Evolutionary conservation across 2,888 invertebrate species (phyloP).

Genomic region (Mesodorylaimus sp.): DNA sequence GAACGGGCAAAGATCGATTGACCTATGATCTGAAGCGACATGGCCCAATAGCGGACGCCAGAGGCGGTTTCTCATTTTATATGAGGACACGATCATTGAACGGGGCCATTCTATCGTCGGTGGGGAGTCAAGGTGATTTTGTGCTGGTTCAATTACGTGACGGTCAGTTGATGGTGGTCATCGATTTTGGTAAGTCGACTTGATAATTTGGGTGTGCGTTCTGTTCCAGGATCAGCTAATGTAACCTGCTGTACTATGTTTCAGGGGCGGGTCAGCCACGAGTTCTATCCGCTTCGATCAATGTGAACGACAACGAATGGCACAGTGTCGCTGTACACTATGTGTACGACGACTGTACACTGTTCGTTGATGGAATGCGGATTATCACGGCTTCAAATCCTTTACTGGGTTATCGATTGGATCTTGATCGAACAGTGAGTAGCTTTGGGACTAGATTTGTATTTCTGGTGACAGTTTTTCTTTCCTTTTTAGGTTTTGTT

Average conservation of each 20-base stretch:
- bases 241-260: not conserved
- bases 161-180: not conserved
- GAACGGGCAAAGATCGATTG: not conserved
- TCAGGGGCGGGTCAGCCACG: not conserved
- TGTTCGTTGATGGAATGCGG: not conserved
- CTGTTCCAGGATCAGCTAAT: not conserved
- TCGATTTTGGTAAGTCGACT: not conserved
- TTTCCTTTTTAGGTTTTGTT: not conserved
- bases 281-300: not conserved
- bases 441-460: not conserved
- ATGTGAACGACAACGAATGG: not conserved
- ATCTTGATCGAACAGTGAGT: not conserved
- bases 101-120: not conserved
- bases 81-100: not conserved
- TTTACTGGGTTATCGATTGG: not conserved
- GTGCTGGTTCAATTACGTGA: not conserved
- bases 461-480: not conserved
- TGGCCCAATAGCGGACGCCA: not conserved
- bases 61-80: not conserved
- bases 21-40: not conserved
- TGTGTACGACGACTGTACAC: not conserved
- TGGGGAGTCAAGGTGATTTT: not conserved
- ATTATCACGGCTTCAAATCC: not conserved
- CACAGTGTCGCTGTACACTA: not conserved
- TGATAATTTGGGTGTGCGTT: no score